Conservation (phyloP, 2,888 invertebrate species). For the Lottia gigantea region DNA sequence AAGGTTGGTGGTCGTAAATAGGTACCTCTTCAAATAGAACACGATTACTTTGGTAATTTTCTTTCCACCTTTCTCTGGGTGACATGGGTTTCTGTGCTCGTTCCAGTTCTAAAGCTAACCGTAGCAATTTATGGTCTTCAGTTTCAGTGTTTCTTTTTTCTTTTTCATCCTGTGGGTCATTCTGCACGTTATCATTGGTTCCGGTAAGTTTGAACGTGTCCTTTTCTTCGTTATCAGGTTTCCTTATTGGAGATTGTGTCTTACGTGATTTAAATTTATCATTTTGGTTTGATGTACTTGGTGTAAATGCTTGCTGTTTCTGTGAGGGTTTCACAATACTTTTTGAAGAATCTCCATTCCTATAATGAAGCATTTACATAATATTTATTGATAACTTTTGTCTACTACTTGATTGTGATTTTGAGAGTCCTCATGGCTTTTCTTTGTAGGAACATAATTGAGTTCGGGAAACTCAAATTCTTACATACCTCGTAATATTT, state of each 20-base stretch:
- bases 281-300: no score
- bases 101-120: constrained; percentile 35
- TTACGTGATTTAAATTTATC: no score
- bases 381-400: not conserved
- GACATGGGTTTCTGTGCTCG: constrained; percentile 21
- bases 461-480: not conserved
- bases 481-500: constrained; percentile 9
- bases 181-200: no score
- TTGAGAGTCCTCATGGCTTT: not conserved
- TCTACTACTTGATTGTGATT: constrained; percentile 2
- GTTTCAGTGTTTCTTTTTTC: constrained; percentile 18
- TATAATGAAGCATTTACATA: not conserved
- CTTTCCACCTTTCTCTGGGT: not conserved
- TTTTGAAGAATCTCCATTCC: no score
- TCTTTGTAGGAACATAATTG: not conserved
- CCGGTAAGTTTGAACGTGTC: no score
- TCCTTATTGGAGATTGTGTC: no score
- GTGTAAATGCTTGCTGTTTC: no score
- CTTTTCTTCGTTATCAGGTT: no score
- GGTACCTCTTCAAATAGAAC: constrained; percentile 26
- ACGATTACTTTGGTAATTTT: not conserved
- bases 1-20: constrained; percentile 9
- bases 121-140: constrained; percentile 36
- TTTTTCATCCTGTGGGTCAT: not conserved
- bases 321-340: no score